Evolutionary conservation across 2,113 vertebrate genomes (phyloP), one percentile per base, ranked within the genome.

Genomic region (Anarhynchus alexandrinus): DNA sequence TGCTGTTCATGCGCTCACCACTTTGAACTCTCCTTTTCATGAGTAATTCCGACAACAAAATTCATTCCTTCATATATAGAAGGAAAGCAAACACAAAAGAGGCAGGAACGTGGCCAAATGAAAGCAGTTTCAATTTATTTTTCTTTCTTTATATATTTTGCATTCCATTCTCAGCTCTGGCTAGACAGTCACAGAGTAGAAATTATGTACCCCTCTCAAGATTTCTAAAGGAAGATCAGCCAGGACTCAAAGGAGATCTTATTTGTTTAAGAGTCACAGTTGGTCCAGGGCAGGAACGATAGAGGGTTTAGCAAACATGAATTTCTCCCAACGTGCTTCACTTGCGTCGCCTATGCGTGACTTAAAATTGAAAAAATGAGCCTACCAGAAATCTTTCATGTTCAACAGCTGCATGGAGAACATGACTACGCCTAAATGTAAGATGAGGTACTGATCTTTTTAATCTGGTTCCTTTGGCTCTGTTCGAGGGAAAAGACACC

Each of bases 11-110:
- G 89, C 4, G 0, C 73, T 94, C 66, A 36, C 57, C 58, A 20
- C 86, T 93, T 85, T 54, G 78, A 97, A 85, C 78, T 91, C 86
- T 69, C 47, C 57, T 94, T 91, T 92, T 94, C n/a, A 2, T 87
- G 77, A 87, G 61, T 84, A 82, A 72, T 85, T 94, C 61, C 0
- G 8, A 84, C 34, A 83, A 83, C 55, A 88, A 81, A 66, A 74
- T 20, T 55, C 4, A 62, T 57, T 67, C 42, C 36, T 85, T 90
- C 55, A 12, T 73, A 62, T 42, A n/a, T 34, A 25, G n/a, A 40
- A 6, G 40, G 77, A 93, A 81, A 89, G 57, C 52, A 82, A 92
- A 64, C 32, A 72, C 20, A 22, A 51, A 82, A 79, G 54, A 86
- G 47, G 19, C 27, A 79, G 86, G 66, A 83, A 74, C 1, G 1